Evolutionary conservation across 1,140 invertebrate genomes (phyloP), one percentile per base, ranked within the genome.

Genomic region (Platyscapa corneri): DNA sequence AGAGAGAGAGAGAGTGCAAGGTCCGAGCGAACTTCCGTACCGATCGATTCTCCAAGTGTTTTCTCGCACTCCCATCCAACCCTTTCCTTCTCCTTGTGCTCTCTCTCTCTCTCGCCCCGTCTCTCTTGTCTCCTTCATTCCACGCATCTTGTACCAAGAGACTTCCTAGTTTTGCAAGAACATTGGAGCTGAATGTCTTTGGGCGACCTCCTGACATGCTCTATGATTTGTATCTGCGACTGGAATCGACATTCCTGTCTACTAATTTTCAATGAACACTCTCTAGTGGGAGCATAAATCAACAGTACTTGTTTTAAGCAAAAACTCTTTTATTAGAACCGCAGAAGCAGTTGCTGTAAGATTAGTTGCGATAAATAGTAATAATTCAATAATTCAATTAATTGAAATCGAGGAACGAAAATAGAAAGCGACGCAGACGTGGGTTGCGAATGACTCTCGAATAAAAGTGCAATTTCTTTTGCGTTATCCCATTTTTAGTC

Each of bases 1-100:
- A 53, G 49, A 23, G 67, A 23, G 32, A 20, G 64, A 60, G 34
- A 16, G 37, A 79, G 34, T 39, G 60, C 65, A 23, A 82, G 32
- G 67, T 39, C 53, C 81, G 70, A 56, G 34, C 86, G 39, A 67
- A 65, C 78, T 67, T 77, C 76, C 37, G 83, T 80, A 83, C 82
- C 86, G 88, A 90, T 92, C 90, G 90, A 91, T 89, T 64, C 87
- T 74, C 83, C 88, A 53, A 82, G 76, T 90, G 87, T 90, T 90
- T 88, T 89, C 88, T 87, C 88, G 67, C 85, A 83, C 88, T 87
- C 78, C 86, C 82, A 72, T 65, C 83, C 76, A 75, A 60, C 87
- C 85, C 86, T 82, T 86, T 79, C 39, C 34, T 76, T 76, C 67
- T 70, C 78, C 42, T 74, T 5, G 5, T 83, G 60, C 87, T 87